These are phyloP conservation scores for Myxocyprinus asiaticus DNA, from an alignment of 2,113 vertebrate genomes.

Conservation along the genomic window DNA sequence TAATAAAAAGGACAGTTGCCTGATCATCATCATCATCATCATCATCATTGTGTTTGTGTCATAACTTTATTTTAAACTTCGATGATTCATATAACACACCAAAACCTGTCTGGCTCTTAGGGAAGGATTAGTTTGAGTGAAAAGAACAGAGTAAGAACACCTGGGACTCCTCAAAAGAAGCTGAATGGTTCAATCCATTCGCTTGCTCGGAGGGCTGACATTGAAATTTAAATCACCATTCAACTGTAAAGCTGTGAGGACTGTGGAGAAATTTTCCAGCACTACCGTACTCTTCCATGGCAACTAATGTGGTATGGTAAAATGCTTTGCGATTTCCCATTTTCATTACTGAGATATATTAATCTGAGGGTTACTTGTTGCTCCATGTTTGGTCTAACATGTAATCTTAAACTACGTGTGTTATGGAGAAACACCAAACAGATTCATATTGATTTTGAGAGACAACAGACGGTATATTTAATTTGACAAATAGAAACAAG, in stretches of 20 bases:
- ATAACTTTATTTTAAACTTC: slow-evolving; percentile 20
- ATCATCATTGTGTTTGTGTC: slow-evolving; percentile 1
- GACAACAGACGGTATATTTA: too few species aligned
- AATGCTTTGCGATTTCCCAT: slow-evolving; percentile 1
- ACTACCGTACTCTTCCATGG: slow-evolving; percentile 16
- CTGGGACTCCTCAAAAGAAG: slow-evolving; percentile 31
- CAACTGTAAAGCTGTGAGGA: slow-evolving; percentile 23
- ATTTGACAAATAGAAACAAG: too few species aligned
- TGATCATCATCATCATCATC: slow-evolving; percentile 16
- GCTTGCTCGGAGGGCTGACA: slow-evolving; percentile 18
- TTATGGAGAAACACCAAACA: too few species aligned
- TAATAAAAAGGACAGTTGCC: background rate
- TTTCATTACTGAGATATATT: background rate
- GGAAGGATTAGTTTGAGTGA: slow-evolving; percentile 23
- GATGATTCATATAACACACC: slow-evolving; percentile 21
- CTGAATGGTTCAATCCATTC: slow-evolving; percentile 10
- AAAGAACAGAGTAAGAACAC: slow-evolving; percentile 20
- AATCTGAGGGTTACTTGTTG: slow-evolving; percentile 2
- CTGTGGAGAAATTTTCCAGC: slow-evolving; percentile 23
- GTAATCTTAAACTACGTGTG: too few species aligned
- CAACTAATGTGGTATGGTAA: slow-evolving; percentile 23
- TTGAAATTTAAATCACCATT: slow-evolving; percentile 39
- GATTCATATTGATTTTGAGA: too few species aligned
- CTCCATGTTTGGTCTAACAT: background rate
- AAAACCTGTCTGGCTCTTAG: slow-evolving; percentile 1